phyloP scores from a whole-genome alignment of 1,140 invertebrate genomes.

The Lasioglossum albipes region DNA sequence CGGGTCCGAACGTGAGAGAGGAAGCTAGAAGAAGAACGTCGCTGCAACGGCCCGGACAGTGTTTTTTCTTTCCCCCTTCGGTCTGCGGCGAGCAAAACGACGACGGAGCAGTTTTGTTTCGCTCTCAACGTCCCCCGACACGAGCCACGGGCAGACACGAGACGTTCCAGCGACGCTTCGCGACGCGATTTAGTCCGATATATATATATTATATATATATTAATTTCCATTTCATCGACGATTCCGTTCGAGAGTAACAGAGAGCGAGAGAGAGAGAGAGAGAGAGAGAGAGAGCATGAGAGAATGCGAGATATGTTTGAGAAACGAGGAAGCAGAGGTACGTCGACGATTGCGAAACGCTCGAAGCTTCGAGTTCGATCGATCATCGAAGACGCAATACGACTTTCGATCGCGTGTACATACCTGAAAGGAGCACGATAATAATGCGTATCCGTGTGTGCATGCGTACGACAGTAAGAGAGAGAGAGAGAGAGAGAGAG shows the following conservation, averaged over 20 bases:
- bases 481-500: neutral
- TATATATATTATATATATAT: conserved; percentile 2
- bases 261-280: neutral
- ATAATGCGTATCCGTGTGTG: conserved; percentile 35
- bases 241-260: neutral
- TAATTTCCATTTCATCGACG: conserved; percentile 13
- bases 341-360: conserved; percentile 2
- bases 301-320: neutral
- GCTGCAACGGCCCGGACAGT: conserved; percentile 22
- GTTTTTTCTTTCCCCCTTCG: conserved; percentile 11
- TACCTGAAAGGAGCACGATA: conserved; percentile 63
- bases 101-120: conserved; percentile 27
- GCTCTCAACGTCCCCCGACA: conserved; percentile 4
- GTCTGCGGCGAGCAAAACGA: conserved; percentile 1
- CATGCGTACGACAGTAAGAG: neutral
- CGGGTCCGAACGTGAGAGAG: conserved; percentile 51
- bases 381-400: conserved; percentile 61
- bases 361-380: conserved; percentile 53
- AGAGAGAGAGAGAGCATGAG: conserved; percentile 4
- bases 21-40: conserved; percentile 41
- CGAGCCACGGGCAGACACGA: neutral
- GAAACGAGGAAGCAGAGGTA: conserved; percentile 5
- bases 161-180: conserved; percentile 10
- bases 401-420: conserved; percentile 71
- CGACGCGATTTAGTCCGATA: neutral